phyloP scores from a whole-genome alignment of 2,797 vertebrate genomes.

The Cygnus olor region DNA sequence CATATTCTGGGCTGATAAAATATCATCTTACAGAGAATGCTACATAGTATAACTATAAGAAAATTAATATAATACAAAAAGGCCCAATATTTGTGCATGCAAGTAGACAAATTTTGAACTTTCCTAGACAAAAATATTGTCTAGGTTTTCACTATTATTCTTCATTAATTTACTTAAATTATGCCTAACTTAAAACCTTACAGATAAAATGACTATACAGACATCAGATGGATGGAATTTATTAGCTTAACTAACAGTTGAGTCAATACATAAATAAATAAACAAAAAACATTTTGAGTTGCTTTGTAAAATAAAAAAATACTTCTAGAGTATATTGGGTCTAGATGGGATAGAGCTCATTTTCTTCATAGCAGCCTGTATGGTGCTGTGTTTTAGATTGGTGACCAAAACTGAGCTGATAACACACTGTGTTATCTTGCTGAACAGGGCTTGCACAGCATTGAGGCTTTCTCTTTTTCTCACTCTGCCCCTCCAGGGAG shows the following conservation, averaged over 20 bases:
- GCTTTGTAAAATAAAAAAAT: neutral
- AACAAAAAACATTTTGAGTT: neutral
- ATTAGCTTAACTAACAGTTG: neutral
- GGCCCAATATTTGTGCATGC: neutral
- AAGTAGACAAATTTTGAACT: neutral
- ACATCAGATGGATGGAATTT: neutral
- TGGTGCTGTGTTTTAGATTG: neutral
- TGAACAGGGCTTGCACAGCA: neutral
- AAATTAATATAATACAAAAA: neutral
- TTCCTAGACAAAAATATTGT: neutral
- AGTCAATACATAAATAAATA: neutral
- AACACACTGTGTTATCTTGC: neutral
- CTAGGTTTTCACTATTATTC: neutral
- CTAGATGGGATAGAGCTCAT: neutral
- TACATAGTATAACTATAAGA: neutral
- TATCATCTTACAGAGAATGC: neutral
- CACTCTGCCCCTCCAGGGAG: neutral
- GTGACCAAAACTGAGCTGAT: neutral
- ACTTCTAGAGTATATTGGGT: neutral
- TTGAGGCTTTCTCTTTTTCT: neutral
- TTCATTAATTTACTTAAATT: neutral
- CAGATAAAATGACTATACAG: neutral
- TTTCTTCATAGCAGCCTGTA: neutral
- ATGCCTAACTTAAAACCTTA: neutral
- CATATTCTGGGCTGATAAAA: neutral